A percentile compares a stretch with the other conserved stretches of the same genome.
These are phyloP conservation scores for Himantopus leucocephalus DNA, from an alignment of 2,113 vertebrate genomes.

Conservation along the genomic window DNA sequence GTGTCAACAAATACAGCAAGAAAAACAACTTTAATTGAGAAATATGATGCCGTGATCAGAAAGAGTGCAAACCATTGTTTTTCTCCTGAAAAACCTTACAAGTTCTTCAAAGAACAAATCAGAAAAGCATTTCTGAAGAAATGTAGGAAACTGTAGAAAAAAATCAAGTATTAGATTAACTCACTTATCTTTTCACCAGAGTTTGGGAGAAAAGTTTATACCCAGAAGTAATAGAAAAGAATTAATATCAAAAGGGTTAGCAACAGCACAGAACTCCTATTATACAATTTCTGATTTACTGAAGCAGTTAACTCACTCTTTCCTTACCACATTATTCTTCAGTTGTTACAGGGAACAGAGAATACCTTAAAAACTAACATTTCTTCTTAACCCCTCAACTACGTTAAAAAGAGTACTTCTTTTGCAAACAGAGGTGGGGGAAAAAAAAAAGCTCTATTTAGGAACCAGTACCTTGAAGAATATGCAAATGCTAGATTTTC, in stretches of 20 bases:
- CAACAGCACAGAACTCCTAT: background rate
- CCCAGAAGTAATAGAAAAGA: background rate
- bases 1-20: background rate
- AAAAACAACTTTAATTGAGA: background rate
- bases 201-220: background rate
- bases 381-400: background rate
- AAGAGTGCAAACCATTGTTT: background rate
- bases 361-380: background rate
- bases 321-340: background rate
- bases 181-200: background rate
- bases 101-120: background rate
- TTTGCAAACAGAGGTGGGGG: background rate
- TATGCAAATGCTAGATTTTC: background rate
- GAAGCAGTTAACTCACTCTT: background rate
- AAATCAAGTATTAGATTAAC: background rate
- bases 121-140: background rate
- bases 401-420: background rate
- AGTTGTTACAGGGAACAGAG: background rate
- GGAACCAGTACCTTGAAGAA: background rate
- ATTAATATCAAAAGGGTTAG: background rate
- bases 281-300: background rate
- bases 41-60: background rate
- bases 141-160: background rate
- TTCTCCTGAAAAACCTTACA: background rate
- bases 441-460: background rate